Percentiles rank a stretch among this genome's conserved stretches.
Evolutionary conservation across 2,797 vertebrate species (phyloP).

Genomic region (Bovichtus diacanthus): DNA sequence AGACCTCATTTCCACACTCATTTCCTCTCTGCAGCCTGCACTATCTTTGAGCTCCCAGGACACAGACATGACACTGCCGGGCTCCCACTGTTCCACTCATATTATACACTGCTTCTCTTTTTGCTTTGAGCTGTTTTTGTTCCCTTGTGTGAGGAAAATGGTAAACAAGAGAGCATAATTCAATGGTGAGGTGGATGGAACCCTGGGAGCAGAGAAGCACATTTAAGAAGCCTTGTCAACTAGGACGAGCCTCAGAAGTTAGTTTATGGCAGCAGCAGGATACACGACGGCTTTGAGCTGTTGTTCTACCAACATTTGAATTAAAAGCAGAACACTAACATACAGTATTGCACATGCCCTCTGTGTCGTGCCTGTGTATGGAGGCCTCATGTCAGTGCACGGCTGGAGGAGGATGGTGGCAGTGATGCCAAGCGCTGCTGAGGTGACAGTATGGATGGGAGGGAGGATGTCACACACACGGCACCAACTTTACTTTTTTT

Average conservation of each 20-base stretch:
- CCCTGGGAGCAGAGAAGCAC: slow-evolving; percentile 62
- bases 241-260: slow-evolving; percentile 49
- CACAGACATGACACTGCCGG: slow-evolving; percentile 59
- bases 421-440: slow-evolving; percentile 48
- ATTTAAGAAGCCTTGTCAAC: slow-evolving; percentile 53
- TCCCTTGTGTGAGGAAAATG: slow-evolving; percentile 67
- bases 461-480: slow-evolving; percentile 49
- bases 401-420: slow-evolving; percentile 9
- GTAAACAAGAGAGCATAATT: slow-evolving; percentile 75
- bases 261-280: slow-evolving; percentile 34
- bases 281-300: slow-evolving; percentile 55
- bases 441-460: slow-evolving; percentile 48
- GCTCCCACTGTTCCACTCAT: slow-evolving; percentile 56
- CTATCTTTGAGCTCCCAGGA: slow-evolving; percentile 71
- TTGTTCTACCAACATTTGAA: slow-evolving; percentile 58
- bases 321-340: slow-evolving; percentile 32
- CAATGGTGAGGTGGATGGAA: slow-evolving; percentile 59
- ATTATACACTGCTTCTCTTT: slow-evolving; percentile 65
- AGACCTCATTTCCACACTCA: slow-evolving; percentile 61
- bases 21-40: slow-evolving; percentile 41
- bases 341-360: slow-evolving; percentile 7
- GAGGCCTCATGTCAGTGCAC: slow-evolving; percentile 18
- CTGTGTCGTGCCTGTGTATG: slow-evolving; percentile 8
- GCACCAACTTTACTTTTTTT: slow-evolving; percentile 13
- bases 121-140: slow-evolving; percentile 78